Base-by-base conservation (phyloP, 1,140 invertebrate species). In the Drosophila miranda region DNA sequence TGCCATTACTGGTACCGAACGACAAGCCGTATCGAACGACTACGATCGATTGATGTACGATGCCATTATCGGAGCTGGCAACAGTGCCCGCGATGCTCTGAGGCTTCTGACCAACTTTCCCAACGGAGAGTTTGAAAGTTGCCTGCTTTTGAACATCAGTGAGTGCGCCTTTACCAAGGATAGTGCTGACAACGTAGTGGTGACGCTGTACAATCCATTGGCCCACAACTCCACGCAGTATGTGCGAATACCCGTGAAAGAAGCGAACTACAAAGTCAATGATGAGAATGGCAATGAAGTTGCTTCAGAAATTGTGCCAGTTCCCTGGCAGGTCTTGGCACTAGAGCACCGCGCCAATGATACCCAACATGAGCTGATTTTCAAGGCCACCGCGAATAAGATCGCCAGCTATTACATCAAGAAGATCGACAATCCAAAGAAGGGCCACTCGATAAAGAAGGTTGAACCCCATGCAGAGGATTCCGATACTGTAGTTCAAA, bases 1-100 rank as follows among this genome's bases (percentile, higher is more conserved):
- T 81, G 95, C 95, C 2, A 93, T 96, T 1, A 95, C 95, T 0
- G 97, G 98, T 19, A 99, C 98, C 0, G 97, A 97, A 81, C 98
- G 98, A 83, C 95, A 98, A 91, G 94, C 96, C 51, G 97, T 99
- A 0, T 95, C 96, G 0, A 82, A 94, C 19, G 98, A 99, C 91
- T 99, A 99, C 90, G 94, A 90, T 75, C 80, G 89, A 0, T 49
- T 90, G 34, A 45, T 90, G 6, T 71, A 72, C 19, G 84, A 86
- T 13, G 89, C 49, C 41, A 73, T 90, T 26, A 43, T 81, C 6
- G 52, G 64, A 6, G 76, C 81, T 0, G 51, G 67, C 43, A 45
- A 72, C 9, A 87, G 67, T 8, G 75, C 74, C 5, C 44, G 63
- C 7, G 78, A 75, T 53, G 78, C 46, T 0, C 58, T 87, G 93